phyloP scores from a whole-genome alignment of 2,888 invertebrate genomes.

The Nomada hirtipes region DNA sequence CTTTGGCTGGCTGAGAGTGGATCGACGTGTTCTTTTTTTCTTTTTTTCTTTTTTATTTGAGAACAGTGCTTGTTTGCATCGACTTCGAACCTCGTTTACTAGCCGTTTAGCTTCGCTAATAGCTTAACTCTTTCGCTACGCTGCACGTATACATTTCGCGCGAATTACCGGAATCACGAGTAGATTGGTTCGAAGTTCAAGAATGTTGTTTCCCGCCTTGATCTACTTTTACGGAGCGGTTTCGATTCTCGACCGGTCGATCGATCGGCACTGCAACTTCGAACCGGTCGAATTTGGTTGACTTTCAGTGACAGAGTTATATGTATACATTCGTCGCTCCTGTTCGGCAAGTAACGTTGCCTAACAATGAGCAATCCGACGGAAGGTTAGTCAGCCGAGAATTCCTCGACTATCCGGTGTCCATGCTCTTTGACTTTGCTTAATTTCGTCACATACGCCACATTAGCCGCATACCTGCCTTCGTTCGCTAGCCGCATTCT shows the following conservation, averaged over 20 bases:
- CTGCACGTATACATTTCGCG: neutral
- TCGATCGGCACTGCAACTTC: conserved; percentile 6
- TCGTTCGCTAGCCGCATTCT: neutral
- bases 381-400: conserved; percentile 4
- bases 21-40: neutral
- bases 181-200: conserved; percentile 4
- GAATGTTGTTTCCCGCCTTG: neutral
- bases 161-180: neutral
- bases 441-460: conserved; percentile 1
- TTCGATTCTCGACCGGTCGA: neutral
- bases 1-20: neutral
- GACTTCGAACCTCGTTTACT: neutral
- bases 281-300: neutral
- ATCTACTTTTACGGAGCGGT: neutral
- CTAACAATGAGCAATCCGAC: conserved; percentile 15
- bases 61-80: neutral
- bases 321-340: neutral
- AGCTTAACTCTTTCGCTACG: neutral
- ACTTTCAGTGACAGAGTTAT: neutral
- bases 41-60: no score
- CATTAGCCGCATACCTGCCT: neutral
- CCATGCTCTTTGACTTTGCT: conserved; percentile 15
- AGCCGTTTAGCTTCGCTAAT: neutral
- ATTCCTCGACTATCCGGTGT: conserved; percentile 5
- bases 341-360: neutral